Evolutionary conservation across 2,888 invertebrate genomes (phyloP), one percentile per base, ranked within the genome.

Genomic region (Thecocarcelia acutangulata): DNA sequence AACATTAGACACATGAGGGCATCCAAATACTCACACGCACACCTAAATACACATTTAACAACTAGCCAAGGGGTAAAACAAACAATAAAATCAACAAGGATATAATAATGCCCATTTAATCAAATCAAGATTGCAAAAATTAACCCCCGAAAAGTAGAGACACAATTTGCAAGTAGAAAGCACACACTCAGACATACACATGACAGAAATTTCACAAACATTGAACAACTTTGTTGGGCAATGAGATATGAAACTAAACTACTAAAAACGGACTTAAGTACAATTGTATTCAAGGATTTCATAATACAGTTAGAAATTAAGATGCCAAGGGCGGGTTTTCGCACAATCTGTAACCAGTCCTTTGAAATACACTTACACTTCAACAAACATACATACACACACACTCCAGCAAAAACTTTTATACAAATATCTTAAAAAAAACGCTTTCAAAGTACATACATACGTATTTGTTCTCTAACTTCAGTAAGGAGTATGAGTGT

Each of bases 1-100:
- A 90, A 90, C 89, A 90, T 90, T 90, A 90, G 88, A 87, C 86
- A 86, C 85, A 84, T 80, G 84, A 87, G 85, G 83, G 37, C 46
- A 44, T 19, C 17, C 33, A 75, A 84, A 54, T 58, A 54, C 79
- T 69, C 81, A 63, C 75, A 54, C 79, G 63, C 80, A 70, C 84
- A 80, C 58, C 76, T 59, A 52, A 42, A 52, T 17, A 69, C 83
- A 77, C 64, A 42, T 59, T 59, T 24, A 59, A 21, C 42, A 69
- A 56, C 17, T 56, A 52, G 59, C 66, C 58, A 50, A 24, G 70
- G 58, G 54, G 75, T 84, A 77, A 63, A 64, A 56, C 48, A 68
- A 77, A 64, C 50, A 74, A 63, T 33, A 54, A 44, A n/a, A 68
- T 40, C 50, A 52, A 37, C 52, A 79, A 66, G 50, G 61, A 64